Evolutionary conservation across 2,888 invertebrate species (phyloP), one percentile per base, ranked within the genome.

Genomic region (Allygus modestus): DNA sequence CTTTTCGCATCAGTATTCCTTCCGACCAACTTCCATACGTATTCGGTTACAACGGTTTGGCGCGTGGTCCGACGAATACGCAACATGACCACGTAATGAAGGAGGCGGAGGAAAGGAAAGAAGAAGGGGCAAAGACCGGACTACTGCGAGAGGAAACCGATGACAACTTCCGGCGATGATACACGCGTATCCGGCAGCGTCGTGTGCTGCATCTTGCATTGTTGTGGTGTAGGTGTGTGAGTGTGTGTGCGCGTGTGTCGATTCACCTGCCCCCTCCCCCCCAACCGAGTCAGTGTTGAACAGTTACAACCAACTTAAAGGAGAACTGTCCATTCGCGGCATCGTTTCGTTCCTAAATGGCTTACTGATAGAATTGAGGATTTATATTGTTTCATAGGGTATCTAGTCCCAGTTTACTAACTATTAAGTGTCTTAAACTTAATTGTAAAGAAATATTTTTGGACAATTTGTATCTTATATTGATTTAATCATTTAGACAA

Each of bases 191-290:
- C 65, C 65, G 65, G 65, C 17, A 23, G 28, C 12, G 65, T 65
- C 65, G 65, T 65, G 65, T 65, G 65, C 65, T 65, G 65, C 65
- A 65, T 65, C 65, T 65, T 65, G 65, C 65, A 65, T 65, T 65
- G 65, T 65, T 65, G 65, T 23, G 58, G 58, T 23, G 58, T 58
- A 20, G 7, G 58, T 7, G 58, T 58, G 58, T 58, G 58, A 1
- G 58, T 31, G 65, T 65, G 65, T 17, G 65, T 20, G 20, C 23
- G 58, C 23, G 58, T 58, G 65, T 65, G 65, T 65, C 31, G 65
- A 65, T 65, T 65, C 65, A 28, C 65, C 65, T 65, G 65, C 15
- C 65, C 65, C 20, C 58, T 58, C 28, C 65, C 28, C 28, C 31
- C 65, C 26, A 5, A 15, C 58, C 37, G 12, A 31, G 65, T 65